Conservation (phyloP, 2,797 vertebrate genomes). For the Menidia menidia region DNA sequence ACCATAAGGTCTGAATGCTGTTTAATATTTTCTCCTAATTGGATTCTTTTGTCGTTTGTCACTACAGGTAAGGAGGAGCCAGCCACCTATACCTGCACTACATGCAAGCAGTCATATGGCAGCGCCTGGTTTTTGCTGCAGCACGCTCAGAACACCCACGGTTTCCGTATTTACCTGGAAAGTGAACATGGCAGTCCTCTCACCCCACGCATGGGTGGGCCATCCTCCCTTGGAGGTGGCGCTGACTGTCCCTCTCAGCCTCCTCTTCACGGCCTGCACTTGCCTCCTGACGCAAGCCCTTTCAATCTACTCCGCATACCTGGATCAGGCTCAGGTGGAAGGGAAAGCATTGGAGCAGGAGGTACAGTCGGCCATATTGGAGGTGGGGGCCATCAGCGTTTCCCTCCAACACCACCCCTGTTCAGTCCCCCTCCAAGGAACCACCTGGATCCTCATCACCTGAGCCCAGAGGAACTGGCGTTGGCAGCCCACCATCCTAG, state of each 20-base stretch:
- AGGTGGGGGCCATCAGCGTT: constrained; percentile 88
- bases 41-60: constrained; percentile 69
- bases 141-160: constrained; percentile 98
- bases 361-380: constrained; percentile 74
- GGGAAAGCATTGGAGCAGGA: constrained; percentile 87
- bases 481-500: constrained; percentile 99
- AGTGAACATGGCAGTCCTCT: constrained; percentile 98
- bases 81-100: constrained; percentile 99
- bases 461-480: constrained; percentile 99
- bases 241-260: constrained; percentile 96
- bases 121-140: constrained; percentile 99
- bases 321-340: constrained; percentile 93
- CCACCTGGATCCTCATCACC: constrained; percentile 97
- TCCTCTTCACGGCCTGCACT: constrained; percentile 97
- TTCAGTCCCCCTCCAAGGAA: constrained; percentile 98
- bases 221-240: constrained; percentile 89
- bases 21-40: constrained; percentile 12
- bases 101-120: constrained; percentile 98
- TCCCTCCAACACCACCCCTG: constrained; percentile 97
- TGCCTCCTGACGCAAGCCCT: constrained; percentile 98
- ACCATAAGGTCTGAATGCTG: background rate
- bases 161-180: constrained; percentile 99
- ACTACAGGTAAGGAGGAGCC: constrained; percentile 98
- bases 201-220: constrained; percentile 96
- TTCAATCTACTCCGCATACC: constrained; percentile 99